Evolutionary conservation across 2,113 vertebrate genomes (phyloP).

Genomic region (Cottus gobio): DNA sequence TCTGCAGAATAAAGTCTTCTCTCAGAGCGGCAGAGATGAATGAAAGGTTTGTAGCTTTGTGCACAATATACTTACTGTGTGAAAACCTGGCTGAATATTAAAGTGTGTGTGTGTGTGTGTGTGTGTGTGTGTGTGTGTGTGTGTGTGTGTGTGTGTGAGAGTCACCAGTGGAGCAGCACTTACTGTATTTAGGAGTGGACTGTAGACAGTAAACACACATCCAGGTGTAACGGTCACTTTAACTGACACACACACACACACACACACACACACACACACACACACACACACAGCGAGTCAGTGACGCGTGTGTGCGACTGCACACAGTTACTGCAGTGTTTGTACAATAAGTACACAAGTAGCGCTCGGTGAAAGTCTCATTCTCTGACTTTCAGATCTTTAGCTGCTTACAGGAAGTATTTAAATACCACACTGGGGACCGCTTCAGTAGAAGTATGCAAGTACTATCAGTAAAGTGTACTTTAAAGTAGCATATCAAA

Average conservation of each 20-base stretch:
- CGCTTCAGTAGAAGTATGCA: neutral
- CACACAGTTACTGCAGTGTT: neutral
- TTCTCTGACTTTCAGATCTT: too few species aligned
- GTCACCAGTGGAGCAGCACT: constrained; percentile 2
- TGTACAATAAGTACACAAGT: neutral
- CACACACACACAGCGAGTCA: too few species aligned
- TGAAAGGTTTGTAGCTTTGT: neutral
- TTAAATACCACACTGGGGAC: neutral
- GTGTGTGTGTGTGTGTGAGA: neutral
- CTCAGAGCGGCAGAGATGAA: neutral
- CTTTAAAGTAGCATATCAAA: too few species aligned
- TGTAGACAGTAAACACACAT: constrained; percentile 35
- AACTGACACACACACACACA: too few species aligned
- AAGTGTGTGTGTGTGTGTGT: neutral
- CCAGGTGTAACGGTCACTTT: constrained; percentile 10
- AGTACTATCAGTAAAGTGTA: neutral
- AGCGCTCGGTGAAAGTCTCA: neutral
- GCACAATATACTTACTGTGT: constrained; percentile 17
- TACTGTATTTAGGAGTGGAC: constrained; percentile 37
- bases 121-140: constrained; percentile 9
- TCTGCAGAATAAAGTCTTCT: neutral
- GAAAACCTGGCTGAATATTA: neutral
- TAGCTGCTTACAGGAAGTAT: too few species aligned
- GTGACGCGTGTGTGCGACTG: neutral
- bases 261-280: too few species aligned